Percentiles rank a stretch among this genome's conserved stretches.
phyloP scores from a whole-genome alignment of 2,888 invertebrate species.

The Sinelater perroti region DNA sequence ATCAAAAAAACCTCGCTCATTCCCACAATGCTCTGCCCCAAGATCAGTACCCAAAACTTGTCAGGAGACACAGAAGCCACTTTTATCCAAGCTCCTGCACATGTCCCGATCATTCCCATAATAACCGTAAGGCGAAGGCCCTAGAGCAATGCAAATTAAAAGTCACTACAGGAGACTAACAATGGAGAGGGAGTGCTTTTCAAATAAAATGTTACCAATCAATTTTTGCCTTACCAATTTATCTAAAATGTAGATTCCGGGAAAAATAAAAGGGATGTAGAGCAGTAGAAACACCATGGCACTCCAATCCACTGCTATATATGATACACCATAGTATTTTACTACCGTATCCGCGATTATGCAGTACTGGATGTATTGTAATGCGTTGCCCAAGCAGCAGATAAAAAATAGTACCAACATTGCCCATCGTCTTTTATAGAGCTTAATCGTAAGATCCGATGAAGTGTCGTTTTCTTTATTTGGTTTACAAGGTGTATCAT shows the following conservation, averaged over 20 bases:
- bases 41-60: slow-evolving; percentile 84
- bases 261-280: slow-evolving; percentile 96
- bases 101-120: slow-evolving; percentile 84
- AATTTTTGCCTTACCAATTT: slow-evolving; percentile 90
- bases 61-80: slow-evolving; percentile 83
- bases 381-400: slow-evolving; percentile 89
- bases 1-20: slow-evolving; percentile 90
- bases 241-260: slow-evolving; percentile 95
- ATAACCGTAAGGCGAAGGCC: slow-evolving; percentile 83
- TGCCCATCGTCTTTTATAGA: slow-evolving; percentile 71
- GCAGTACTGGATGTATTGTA: slow-evolving; percentile 97
- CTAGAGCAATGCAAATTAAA: slow-evolving; percentile 65
- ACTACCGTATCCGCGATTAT: slow-evolving; percentile 87
- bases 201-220: too few relatives aligned
- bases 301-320: slow-evolving; percentile 89
- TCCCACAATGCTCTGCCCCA: slow-evolving; percentile 86
- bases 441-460: too few relatives aligned
- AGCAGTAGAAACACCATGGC: slow-evolving; percentile 97
- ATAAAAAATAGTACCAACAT: slow-evolving; percentile 86
- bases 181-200: too few relatives aligned
- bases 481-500: too few relatives aligned
- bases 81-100: slow-evolving; percentile 88
- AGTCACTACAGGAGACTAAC: too few relatives aligned
- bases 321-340: slow-evolving; percentile 77
- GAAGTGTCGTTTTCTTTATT: too few relatives aligned